These are phyloP conservation scores for Siniperca undulata DNA, from an alignment of 2,797 vertebrate species.

Conservation along the genomic window DNA sequence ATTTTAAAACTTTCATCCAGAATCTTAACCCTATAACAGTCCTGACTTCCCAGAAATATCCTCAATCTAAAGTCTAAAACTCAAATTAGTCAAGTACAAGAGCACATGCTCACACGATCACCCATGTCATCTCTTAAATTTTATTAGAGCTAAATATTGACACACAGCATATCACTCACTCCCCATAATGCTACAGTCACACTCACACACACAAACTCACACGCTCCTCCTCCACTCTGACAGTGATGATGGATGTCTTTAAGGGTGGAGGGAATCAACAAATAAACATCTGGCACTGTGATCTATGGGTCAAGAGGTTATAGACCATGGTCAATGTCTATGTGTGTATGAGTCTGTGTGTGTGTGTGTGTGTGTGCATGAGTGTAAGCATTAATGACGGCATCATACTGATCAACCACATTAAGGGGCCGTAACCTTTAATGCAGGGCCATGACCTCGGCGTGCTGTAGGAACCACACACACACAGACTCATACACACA, in stretches of 20 bases:
- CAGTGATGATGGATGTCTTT: constrained; percentile 83
- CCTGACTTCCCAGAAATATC: fast-evolving
- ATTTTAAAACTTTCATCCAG: not conserved
- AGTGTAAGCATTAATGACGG: constrained; percentile 3
- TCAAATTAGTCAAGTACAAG: not conserved
- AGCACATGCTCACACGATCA: constrained; percentile 33
- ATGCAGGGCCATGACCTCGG: constrained; percentile 62
- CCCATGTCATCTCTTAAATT: constrained; percentile 48
- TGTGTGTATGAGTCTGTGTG: constrained; percentile 14
- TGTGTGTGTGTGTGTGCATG: constrained; percentile 29
- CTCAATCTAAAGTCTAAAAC: not conserved
- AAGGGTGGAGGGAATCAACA: constrained; percentile 78
- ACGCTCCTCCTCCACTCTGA: constrained; percentile 54
- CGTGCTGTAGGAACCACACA: constrained; percentile 47
- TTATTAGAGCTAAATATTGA: constrained; percentile 68
- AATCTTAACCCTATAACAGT: not conserved
- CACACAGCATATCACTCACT: constrained; percentile 68
- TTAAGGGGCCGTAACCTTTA: constrained; percentile 48
- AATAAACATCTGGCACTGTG: constrained; percentile 77
- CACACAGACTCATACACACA: constrained; percentile 14
- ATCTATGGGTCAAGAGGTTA: constrained; percentile 73
- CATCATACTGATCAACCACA: constrained; percentile 60
- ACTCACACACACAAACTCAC: constrained; percentile 39
- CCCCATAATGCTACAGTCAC: constrained; percentile 26
- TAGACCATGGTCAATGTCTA: constrained; percentile 60